Percentiles rank a stretch among this genome's conserved stretches.
These are phyloP conservation scores for Odocoileus virginianus DNA, from an alignment of 2,113 vertebrate species.

Conservation along the genomic window DNA sequence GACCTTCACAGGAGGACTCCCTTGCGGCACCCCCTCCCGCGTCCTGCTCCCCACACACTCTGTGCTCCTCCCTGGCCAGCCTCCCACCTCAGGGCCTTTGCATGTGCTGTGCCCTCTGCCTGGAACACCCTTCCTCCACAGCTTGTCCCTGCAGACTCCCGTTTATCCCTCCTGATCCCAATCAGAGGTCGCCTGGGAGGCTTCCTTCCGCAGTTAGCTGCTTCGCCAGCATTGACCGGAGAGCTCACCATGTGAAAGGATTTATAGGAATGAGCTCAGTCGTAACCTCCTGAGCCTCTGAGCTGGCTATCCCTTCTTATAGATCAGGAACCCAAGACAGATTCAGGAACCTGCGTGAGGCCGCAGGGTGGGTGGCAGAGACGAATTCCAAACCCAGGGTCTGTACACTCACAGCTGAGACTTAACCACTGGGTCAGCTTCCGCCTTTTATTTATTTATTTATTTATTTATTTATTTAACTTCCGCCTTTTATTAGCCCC, in stretches of 20 bases:
- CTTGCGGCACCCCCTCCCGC: background rate
- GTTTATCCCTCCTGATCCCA: background rate
- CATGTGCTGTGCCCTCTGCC: background rate
- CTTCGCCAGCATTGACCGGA: background rate
- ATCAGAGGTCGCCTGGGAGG: background rate
- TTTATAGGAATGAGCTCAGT: background rate
- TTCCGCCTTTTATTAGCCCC: background rate
- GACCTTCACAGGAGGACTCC: background rate
- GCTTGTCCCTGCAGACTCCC: background rate
- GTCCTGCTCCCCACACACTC: fast-evolving
- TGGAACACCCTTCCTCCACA: background rate
- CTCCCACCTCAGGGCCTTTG: background rate
- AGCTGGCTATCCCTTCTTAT: background rate
- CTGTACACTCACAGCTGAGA: background rate
- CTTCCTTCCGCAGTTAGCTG: background rate
- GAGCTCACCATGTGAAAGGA: background rate
- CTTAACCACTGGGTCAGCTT: background rate
- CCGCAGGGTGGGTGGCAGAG: background rate
- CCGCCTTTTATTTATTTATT: background rate
- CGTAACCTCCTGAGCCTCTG: background rate
- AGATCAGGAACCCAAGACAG: background rate
- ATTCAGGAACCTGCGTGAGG: background rate
- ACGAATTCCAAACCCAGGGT: background rate
- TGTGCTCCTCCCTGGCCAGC: background rate
- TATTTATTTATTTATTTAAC: no score